phyloP scores from a whole-genome alignment of 2,888 invertebrate genomes.

The Camptogramma bilineatum region DNA sequence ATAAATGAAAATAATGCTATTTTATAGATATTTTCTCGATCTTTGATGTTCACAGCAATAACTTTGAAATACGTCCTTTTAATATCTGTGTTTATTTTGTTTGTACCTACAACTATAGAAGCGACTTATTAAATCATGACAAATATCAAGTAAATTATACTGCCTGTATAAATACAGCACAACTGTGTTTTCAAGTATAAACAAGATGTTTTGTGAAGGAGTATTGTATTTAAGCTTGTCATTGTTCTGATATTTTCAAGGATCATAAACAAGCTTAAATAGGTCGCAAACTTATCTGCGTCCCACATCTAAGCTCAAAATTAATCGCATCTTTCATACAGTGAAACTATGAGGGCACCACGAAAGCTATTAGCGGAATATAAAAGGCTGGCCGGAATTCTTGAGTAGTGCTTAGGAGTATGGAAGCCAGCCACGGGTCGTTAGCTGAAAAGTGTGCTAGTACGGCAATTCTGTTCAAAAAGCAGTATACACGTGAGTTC shows the following conservation, averaged over 20 bases:
- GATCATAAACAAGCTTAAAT: slow-evolving; percentile 36
- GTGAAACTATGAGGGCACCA: slow-evolving; percentile 46
- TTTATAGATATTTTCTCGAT: slow-evolving; percentile 1
- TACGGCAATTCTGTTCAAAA: slow-evolving; percentile 38
- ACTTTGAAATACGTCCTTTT: background rate
- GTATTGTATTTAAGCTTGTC: background rate
- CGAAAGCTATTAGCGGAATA: slow-evolving; percentile 60
- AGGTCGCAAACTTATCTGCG: slow-evolving; percentile 43
- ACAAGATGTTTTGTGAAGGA: background rate
- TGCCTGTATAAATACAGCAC: background rate
- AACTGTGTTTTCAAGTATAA: background rate
- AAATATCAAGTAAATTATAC: background rate
- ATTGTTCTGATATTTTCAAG: slow-evolving; percentile 15
- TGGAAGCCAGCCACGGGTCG: slow-evolving; percentile 40
- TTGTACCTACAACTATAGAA: background rate
- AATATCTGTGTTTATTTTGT: background rate
- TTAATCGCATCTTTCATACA: slow-evolving; percentile 51
- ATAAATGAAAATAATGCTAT: slow-evolving; percentile 14
- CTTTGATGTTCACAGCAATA: background rate
- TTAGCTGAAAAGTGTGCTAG: slow-evolving; percentile 40
- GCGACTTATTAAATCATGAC: background rate
- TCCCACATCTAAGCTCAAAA: slow-evolving; percentile 45
- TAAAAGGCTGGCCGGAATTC: slow-evolving; percentile 62
- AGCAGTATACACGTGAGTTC: slow-evolving; percentile 22
- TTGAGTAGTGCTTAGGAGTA: slow-evolving; percentile 50